Conservation (phyloP, 2,888 invertebrate genomes). For the Nemotelus pantherinus region DNA sequence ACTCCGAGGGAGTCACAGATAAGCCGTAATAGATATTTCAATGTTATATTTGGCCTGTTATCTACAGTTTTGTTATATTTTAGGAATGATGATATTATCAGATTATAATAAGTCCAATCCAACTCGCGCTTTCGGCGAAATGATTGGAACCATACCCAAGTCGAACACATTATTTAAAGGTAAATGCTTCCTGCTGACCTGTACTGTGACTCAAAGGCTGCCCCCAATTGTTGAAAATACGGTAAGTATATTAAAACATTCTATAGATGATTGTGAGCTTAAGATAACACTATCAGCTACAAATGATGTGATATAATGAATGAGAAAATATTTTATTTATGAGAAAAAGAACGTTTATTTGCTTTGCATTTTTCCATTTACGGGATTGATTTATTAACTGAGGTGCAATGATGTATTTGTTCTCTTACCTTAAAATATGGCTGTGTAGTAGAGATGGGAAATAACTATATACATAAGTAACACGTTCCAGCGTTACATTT, state of each 20-base stretch:
- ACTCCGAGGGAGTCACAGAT: slow-evolving; percentile 68
- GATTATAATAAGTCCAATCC: slow-evolving; percentile 52
- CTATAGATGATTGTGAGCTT: not conserved
- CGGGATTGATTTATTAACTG: no score
- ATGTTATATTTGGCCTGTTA: not conserved
- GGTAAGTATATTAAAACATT: slow-evolving; percentile 22
- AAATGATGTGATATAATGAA: no score
- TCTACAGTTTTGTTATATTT: not conserved
- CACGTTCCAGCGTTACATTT: no score
- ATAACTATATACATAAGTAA: no score
- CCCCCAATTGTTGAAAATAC: not conserved
- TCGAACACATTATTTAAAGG: slow-evolving; percentile 67
- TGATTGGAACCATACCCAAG: slow-evolving; percentile 68
- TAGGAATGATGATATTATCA: slow-evolving; percentile 53
- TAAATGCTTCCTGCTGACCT: slow-evolving; percentile 70
- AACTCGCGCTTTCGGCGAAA: slow-evolving; percentile 54
- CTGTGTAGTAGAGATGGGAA: no score
- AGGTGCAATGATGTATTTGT: no score
- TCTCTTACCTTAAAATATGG: no score
- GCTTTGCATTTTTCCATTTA: no score
- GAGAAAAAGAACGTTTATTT: no score
- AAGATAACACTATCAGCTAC: no score
- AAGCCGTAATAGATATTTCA: slow-evolving; percentile 60
- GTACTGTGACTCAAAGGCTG: slow-evolving; percentile 61
- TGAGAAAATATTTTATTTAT: no score